Conservation (phyloP, 2,797 vertebrate species). For the Taenioides sp. region DNA sequence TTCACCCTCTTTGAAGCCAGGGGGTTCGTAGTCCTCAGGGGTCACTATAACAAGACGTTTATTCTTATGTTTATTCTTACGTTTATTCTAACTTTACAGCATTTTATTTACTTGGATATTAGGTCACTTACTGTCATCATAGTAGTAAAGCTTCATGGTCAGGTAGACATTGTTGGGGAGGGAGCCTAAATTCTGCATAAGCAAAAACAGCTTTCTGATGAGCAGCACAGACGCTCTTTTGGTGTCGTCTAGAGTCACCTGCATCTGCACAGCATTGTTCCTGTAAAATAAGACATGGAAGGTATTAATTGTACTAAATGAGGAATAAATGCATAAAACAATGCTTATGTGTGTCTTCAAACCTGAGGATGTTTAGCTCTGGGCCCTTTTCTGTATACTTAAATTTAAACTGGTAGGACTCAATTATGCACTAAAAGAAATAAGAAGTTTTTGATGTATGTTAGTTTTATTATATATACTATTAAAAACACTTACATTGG, state of each 20-base stretch:
- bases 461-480: neutral
- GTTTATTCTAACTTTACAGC: neutral
- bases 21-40: constrained; percentile 79
- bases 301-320: neutral
- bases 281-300: constrained; percentile 45
- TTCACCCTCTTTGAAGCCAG: constrained; percentile 78
- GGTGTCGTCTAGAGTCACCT: constrained; percentile 73
- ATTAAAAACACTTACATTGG: constrained; percentile 66
- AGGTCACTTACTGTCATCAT: constrained; percentile 80
- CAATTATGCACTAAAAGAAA: constrained; percentile 83
- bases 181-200: constrained; percentile 87
- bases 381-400: constrained; percentile 87
- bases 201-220: constrained; percentile 87
- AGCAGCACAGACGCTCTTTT: constrained; percentile 85
- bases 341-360: constrained; percentile 6
- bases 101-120: neutral
- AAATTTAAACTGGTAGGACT: constrained; percentile 96
- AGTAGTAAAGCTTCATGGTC: constrained; percentile 95
- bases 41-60: constrained; percentile 71
- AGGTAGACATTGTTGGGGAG: constrained; percentile 85
- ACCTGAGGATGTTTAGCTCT: constrained; percentile 77
- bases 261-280: constrained; percentile 62
- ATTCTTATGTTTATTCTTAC: neutral
- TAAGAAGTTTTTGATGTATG: neutral
- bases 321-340: neutral